A percentile compares a stretch with the other conserved stretches of the same genome.
These are phyloP conservation scores for Lepeophtheirus nordmannii DNA, from an alignment of 2,888 invertebrate species.

Conservation along the genomic window DNA sequence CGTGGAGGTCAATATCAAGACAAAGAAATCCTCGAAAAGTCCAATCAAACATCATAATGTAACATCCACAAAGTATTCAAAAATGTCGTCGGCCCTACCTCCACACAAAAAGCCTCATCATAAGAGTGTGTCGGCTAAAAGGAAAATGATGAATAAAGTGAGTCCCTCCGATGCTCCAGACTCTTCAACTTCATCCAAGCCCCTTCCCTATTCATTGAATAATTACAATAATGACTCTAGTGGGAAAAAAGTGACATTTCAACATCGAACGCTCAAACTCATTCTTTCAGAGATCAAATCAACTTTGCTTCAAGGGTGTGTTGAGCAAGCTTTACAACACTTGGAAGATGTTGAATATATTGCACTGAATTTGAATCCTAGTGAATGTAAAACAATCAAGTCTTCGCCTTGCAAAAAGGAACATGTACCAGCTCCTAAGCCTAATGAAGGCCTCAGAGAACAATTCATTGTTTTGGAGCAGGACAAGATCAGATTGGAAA, in stretches of 20 bases:
- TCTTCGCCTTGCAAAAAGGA: not conserved
- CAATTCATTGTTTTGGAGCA: too few relatives aligned
- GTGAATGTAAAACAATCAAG: not conserved
- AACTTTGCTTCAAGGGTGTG: not conserved
- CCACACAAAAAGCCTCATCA: not conserved
- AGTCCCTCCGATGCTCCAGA: too few relatives aligned
- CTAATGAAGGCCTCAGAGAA: not conserved
- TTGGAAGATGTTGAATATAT: constrained; percentile 21
- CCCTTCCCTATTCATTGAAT: not conserved
- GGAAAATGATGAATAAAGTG: too few relatives aligned
- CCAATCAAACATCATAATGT: not conserved
- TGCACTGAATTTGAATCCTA: constrained; percentile 8
- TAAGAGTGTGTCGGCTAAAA: not conserved
- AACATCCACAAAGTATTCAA: not conserved
- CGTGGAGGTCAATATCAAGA: constrained; percentile 9
- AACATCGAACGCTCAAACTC: constrained; percentile 10
- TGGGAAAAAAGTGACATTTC: not conserved
- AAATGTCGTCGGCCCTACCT: too few relatives aligned
- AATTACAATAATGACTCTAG: not conserved
- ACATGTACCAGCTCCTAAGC: not conserved
- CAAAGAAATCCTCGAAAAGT: constrained; percentile 1
- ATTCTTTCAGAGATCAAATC: constrained; percentile 13
- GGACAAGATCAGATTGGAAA: too few relatives aligned
- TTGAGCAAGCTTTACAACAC: not conserved
- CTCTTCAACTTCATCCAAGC: not conserved